Percentiles rank a stretch among this genome's conserved stretches.
Evolutionary conservation across 2,113 vertebrate genomes (phyloP).

Genomic region (Phrynosoma platyrhinos): DNA sequence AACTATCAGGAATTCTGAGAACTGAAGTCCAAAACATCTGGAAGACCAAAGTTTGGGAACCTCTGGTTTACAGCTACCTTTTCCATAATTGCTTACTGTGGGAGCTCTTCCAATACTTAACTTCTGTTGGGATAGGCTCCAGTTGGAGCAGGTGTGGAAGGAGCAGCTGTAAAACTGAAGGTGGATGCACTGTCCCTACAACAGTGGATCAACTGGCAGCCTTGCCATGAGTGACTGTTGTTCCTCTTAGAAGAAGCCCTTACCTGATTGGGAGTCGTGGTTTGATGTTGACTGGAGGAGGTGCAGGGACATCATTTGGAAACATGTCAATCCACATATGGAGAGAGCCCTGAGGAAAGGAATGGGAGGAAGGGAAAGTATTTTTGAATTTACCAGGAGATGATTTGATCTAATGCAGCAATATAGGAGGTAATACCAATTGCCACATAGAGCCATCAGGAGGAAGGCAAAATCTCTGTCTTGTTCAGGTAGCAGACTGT

Average conservation of each 20-base stretch:
- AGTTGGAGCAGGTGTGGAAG: no score
- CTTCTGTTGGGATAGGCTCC: no score
- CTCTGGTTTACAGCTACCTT: no score
- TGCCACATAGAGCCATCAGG: neutral
- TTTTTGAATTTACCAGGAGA: slow-evolving; percentile 20
- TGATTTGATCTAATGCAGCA: neutral
- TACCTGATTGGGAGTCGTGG: slow-evolving; percentile 89
- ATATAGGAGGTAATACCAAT: neutral
- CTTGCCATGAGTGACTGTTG: neutral
- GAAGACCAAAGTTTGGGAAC: no score
- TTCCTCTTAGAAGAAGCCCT: neutral
- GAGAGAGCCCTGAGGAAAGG: slow-evolving; percentile 83
- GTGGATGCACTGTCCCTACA: no score
- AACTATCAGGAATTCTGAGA: no score
- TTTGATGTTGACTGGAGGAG: slow-evolving; percentile 89
- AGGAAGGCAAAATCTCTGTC: neutral
- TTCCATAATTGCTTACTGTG: no score
- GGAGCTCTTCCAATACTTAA: no score
- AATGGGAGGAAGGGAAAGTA: neutral
- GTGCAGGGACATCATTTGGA: slow-evolving; percentile 87
- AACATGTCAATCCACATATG: slow-evolving; percentile 99
- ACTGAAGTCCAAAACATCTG: no score
- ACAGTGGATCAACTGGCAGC: no score
- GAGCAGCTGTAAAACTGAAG: no score
- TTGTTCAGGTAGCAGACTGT: neutral